Percentiles rank a stretch among this genome's conserved stretches.
Conservation (phyloP, 2,888 invertebrate genomes). For the Beris chalybata region DNA sequence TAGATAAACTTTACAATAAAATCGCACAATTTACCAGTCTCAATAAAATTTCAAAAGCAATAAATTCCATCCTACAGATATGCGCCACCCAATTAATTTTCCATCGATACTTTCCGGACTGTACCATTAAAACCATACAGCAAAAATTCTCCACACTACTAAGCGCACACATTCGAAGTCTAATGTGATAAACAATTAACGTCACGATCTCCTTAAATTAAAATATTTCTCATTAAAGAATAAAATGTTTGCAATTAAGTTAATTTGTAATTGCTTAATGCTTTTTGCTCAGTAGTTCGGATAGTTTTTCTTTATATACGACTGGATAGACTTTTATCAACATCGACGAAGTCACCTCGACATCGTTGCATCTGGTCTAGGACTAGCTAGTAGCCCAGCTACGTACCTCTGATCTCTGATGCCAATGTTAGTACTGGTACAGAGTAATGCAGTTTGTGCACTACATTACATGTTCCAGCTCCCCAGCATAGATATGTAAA, state of each 20-base stretch:
- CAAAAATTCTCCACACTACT: conserved; percentile 19
- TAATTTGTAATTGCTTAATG: conserved; percentile 53
- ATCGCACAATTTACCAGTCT: no score
- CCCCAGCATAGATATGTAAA: conserved; percentile 22
- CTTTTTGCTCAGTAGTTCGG: conserved; percentile 41
- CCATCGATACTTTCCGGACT: conserved; percentile 16
- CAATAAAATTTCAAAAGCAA: no score
- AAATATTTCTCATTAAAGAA: conserved; percentile 51
- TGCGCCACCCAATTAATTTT: conserved; percentile 18
- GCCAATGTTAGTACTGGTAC: neutral
- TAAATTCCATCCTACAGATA: neutral
- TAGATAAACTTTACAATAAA: no score
- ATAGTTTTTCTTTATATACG: conserved; percentile 16
- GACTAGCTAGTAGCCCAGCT: conserved; percentile 6
- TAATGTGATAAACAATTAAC: conserved; percentile 47
- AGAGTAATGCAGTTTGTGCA: conserved; percentile 1
- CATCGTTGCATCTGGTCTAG: conserved; percentile 8
- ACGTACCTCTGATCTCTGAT: neutral
- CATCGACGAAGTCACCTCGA: conserved; percentile 21
- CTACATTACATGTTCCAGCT: conserved; percentile 10
- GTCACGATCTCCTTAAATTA: conserved; percentile 51
- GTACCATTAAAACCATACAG: conserved; percentile 8
- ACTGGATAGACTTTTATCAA: conserved; percentile 17
- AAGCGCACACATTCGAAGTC: conserved; percentile 12
- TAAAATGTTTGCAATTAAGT: conserved; percentile 51